Conservation (phyloP, 2,888 invertebrate species). For the Chrysina gloriosa region DNA sequence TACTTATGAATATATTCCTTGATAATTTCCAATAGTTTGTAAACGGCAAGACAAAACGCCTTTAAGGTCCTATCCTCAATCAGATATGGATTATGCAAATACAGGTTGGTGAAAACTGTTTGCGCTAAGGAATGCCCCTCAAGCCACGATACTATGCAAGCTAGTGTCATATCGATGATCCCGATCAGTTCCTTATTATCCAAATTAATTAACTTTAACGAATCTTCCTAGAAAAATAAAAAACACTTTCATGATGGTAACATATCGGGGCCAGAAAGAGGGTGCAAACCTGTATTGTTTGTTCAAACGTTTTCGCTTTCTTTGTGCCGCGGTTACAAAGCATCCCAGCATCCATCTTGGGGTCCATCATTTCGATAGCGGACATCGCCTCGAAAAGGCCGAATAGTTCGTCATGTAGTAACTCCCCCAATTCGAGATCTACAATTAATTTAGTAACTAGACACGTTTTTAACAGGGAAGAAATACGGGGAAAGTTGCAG, state of each 20-base stretch:
- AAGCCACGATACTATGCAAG: slow-evolving; percentile 96
- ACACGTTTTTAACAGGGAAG: too few relatives aligned
- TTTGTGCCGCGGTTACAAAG: slow-evolving; percentile 88
- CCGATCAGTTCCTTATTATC: slow-evolving; percentile 86
- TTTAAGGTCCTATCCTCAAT: slow-evolving; percentile 86
- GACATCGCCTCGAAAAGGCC: slow-evolving; percentile 99
- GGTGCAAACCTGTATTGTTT: slow-evolving; percentile 79
- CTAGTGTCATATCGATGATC: slow-evolving; percentile 92
- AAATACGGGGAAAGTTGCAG: too few relatives aligned
- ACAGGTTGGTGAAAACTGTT: slow-evolving; percentile 96
- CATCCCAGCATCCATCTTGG: slow-evolving; percentile 99
- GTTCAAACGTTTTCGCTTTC: slow-evolving; percentile 87
- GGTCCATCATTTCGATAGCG: slow-evolving; percentile 99
- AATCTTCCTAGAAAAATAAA: slow-evolving; percentile 74
- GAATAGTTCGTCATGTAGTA: slow-evolving; percentile 90
- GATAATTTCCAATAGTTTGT: slow-evolving; percentile 90
- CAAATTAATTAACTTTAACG: slow-evolving; percentile 81
- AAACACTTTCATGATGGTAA: too few relatives aligned
- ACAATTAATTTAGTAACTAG: slow-evolving; percentile 47
- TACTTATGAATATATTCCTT: slow-evolving; percentile 89
- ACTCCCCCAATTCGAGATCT: slow-evolving; percentile 89
- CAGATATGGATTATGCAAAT: slow-evolving; percentile 89
- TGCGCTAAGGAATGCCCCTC: slow-evolving; percentile 97
- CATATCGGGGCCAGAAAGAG: background rate
- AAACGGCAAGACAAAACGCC: slow-evolving; percentile 87